phyloP scores from a whole-genome alignment of 2,888 invertebrate species.

The Malacosoma neustria region DNA sequence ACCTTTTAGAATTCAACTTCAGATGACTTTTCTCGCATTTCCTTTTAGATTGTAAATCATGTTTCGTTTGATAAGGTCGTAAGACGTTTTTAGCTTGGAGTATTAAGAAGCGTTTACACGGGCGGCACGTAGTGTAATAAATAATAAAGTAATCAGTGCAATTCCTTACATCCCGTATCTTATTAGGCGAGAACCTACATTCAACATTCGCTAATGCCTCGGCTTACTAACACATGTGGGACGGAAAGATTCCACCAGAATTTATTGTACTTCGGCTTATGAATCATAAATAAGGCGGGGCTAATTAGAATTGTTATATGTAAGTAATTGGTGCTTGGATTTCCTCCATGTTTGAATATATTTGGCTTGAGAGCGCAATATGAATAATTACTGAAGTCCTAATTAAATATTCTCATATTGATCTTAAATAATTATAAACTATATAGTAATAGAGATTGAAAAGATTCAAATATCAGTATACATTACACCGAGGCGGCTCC shows the following conservation, averaged over 20 bases:
- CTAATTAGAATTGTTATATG: constrained; percentile 65
- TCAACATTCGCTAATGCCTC: constrained; percentile 68
- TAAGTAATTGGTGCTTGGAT: constrained; percentile 32
- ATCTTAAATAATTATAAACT: too few species aligned
- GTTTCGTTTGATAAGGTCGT: constrained; percentile 38
- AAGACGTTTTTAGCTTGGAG: constrained; percentile 49
- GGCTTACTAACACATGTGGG: constrained; percentile 71
- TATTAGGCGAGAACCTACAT: constrained; percentile 71
- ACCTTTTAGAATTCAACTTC: constrained; percentile 33
- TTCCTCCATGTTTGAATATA: constrained; percentile 19
- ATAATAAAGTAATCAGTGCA: constrained; percentile 74
- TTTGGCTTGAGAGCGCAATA: neutral
- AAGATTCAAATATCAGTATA: too few species aligned
- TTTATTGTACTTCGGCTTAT: constrained; percentile 73
- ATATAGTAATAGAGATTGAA: too few species aligned
- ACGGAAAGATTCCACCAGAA: constrained; percentile 66
- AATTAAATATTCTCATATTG: too few species aligned
- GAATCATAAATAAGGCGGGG: constrained; percentile 70
- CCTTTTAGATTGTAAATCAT: constrained; percentile 1
- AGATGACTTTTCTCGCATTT: constrained; percentile 3
- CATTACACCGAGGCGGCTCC: too few species aligned
- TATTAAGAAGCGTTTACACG: constrained; percentile 73
- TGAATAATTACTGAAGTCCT: too few species aligned
- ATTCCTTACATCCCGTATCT: constrained; percentile 73
- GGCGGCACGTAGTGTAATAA: constrained; percentile 72